phyloP scores from a whole-genome alignment of 30 jellyfish, hydroid and myxozoan genomes.

The Nemopilema nomurai region DNA sequence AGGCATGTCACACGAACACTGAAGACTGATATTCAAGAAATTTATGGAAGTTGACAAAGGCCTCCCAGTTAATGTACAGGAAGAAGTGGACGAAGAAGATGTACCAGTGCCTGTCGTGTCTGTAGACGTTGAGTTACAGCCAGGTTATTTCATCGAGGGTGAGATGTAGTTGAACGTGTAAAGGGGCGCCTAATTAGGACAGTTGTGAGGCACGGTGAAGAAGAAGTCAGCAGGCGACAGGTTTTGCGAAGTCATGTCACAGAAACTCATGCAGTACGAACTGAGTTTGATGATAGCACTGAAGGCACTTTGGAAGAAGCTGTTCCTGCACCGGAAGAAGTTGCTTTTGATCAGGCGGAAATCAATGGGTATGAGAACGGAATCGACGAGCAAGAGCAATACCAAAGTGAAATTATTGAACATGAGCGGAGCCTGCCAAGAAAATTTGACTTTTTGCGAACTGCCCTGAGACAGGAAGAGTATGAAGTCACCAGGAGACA shows the following conservation, averaged over 20 bases:
- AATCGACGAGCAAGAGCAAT: background rate
- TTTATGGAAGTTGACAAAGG: background rate
- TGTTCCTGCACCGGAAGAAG: background rate
- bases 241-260: constrained; percentile 16
- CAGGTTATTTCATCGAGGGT: background rate
- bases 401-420: background rate
- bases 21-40: too few relatives aligned
- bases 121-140: constrained; percentile 2
- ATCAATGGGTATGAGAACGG: constrained; percentile 32
- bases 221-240: constrained; percentile 19
- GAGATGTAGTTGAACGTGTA: background rate
- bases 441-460: constrained; percentile 38
- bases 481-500: constrained; percentile 35
- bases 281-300: background rate
- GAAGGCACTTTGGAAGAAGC: constrained; percentile 8
- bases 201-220: constrained; percentile 18
- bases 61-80: background rate
- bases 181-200: constrained; percentile 4
- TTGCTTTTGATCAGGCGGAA: constrained; percentile 6
- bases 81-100: background rate
- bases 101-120: background rate
- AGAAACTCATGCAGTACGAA: background rate
- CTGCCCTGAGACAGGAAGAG: constrained; percentile 42
- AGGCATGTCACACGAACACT: too few relatives aligned
- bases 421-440: constrained; percentile 15